A percentile compares a stretch with the other conserved stretches of the same genome.
Conservation (phyloP, 2,888 invertebrate genomes). For the Perdita meconis region DNA sequence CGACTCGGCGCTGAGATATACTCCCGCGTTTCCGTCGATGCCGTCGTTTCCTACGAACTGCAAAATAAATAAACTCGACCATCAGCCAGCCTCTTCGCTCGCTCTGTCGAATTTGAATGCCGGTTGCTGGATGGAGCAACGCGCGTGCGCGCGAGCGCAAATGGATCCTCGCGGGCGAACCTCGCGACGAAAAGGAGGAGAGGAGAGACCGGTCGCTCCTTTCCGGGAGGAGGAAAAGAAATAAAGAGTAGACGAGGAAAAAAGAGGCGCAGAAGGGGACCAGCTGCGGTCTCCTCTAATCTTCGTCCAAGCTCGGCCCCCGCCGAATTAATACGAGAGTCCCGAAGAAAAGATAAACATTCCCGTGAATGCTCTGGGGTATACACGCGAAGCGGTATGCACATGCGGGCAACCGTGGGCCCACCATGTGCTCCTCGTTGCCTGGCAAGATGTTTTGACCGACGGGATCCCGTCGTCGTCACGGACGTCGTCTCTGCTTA, state of each 20-base stretch:
- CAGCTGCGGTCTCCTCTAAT: slow-evolving; percentile 74
- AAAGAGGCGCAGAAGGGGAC: slow-evolving; percentile 61
- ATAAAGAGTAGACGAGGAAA: slow-evolving; percentile 22
- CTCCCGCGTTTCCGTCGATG: slow-evolving; percentile 32
- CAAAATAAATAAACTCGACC: slow-evolving; percentile 50
- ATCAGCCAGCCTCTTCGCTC: not conserved
- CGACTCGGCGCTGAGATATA: slow-evolving; percentile 30
- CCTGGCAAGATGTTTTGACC: slow-evolving; percentile 77
- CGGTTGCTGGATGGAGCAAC: slow-evolving; percentile 25
- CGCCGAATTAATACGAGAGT: slow-evolving; percentile 74
- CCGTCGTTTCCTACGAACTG: slow-evolving; percentile 38
- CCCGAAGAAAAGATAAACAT: slow-evolving; percentile 73
- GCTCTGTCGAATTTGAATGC: slow-evolving; percentile 25
- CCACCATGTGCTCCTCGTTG: slow-evolving; percentile 51
- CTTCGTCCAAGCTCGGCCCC: slow-evolving; percentile 63
- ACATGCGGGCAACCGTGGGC: slow-evolving; percentile 53
- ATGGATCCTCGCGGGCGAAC: slow-evolving; percentile 33
- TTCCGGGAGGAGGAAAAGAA: not conserved
- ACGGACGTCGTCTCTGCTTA: slow-evolving; percentile 68
- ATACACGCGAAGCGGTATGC: slow-evolving; percentile 27
- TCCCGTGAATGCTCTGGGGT: slow-evolving; percentile 52
- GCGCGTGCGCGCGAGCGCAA: slow-evolving; percentile 13
- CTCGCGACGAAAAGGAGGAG: not conserved
- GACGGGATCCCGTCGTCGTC: slow-evolving; percentile 66
- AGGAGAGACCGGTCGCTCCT: no score